Conservation (phyloP, 2,888 invertebrate species). For the Nymphalis c-album region DNA sequence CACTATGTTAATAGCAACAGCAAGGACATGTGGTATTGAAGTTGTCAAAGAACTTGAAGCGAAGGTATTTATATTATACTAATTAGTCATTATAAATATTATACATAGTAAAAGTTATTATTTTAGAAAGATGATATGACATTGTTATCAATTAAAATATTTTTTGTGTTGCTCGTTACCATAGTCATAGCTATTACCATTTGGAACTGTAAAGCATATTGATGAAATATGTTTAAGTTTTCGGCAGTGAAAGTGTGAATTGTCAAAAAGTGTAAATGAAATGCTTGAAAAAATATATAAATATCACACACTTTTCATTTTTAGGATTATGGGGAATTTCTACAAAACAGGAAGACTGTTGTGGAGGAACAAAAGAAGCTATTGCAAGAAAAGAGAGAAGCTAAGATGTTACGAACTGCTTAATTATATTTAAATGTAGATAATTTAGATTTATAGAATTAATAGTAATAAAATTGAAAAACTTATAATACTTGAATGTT, state of each 20-base stretch:
- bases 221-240: too few species aligned
- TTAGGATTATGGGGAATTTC: slow-evolving; percentile 89
- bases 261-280: too few species aligned
- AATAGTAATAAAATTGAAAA: slow-evolving; percentile 22
- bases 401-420: slow-evolving; percentile 93
- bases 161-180: too few species aligned
- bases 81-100: too few species aligned
- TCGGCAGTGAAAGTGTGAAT: too few species aligned
- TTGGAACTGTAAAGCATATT: too few species aligned
- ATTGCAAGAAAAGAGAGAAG: slow-evolving; percentile 91
- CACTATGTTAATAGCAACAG: slow-evolving; percentile 87
- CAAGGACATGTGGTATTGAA: slow-evolving; percentile 92
- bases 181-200: too few species aligned
- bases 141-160: too few species aligned
- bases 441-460: slow-evolving; percentile 27
- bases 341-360: slow-evolving; percentile 86
- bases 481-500: background rate
- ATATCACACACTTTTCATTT: slow-evolving; percentile 38
- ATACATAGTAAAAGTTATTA: too few species aligned
- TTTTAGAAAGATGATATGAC: too few species aligned
- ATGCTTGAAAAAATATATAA: background rate
- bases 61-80: slow-evolving; percentile 61
- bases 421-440: slow-evolving; percentile 32
- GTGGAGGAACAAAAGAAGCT: slow-evolving; percentile 88
- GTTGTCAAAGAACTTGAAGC: slow-evolving; percentile 89